Percentiles rank a stretch among this genome's conserved stretches.
Evolutionary conservation across 2,113 vertebrate genomes (phyloP).

Genomic region (Glaucidium brasilianum): DNA sequence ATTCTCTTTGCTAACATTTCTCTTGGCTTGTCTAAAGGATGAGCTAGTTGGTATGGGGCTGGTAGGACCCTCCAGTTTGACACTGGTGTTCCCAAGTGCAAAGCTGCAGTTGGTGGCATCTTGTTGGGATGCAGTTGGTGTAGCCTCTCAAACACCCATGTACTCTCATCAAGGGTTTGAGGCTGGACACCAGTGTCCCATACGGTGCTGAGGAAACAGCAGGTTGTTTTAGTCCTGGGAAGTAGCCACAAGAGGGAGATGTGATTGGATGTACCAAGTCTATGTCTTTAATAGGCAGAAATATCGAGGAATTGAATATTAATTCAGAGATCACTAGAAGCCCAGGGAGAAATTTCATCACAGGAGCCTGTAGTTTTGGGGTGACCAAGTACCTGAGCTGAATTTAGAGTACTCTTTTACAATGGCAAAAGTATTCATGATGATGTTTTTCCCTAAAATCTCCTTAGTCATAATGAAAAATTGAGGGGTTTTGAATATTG

Average conservation of each 20-base stretch:
- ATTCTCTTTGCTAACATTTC: not conserved
- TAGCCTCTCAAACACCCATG: accelerated
- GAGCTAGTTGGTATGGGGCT: not conserved
- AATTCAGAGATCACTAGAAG: not conserved
- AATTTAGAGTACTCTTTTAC: not conserved
- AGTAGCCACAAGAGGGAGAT: constrained; percentile 61
- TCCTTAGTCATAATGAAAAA: not conserved
- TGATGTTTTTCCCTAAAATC: not conserved
- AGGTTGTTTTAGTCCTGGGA: not conserved
- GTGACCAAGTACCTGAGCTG: not conserved
- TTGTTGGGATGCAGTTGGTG: not conserved
- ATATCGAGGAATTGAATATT: not conserved
- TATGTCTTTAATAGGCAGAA: not conserved
- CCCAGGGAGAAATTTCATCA: not conserved
- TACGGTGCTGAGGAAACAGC: not conserved
- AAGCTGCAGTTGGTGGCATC: not conserved
- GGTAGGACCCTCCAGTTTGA: not conserved
- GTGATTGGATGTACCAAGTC: constrained; percentile 8
- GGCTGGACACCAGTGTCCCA: not conserved
- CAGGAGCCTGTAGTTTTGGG: not conserved
- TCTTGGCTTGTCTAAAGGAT: not conserved
- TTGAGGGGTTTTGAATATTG: not conserved
- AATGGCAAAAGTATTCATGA: not conserved
- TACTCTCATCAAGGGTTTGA: not conserved
- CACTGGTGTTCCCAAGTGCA: not conserved